Base-by-base conservation (phyloP, 2,113 vertebrate species). In the Chaenocephalus aceratus region DNA sequence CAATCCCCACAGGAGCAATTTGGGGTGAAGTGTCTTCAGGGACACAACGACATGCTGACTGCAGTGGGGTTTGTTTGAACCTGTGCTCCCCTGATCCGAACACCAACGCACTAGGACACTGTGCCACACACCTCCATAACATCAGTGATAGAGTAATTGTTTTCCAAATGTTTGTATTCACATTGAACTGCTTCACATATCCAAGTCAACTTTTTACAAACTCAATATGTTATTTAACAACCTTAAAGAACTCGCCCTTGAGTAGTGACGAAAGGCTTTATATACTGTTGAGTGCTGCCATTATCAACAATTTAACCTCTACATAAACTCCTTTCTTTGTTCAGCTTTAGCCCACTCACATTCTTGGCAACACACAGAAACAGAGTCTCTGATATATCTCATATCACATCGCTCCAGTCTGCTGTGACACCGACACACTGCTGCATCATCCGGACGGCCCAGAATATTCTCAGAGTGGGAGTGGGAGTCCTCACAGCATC, bases 251-350 rank as follows among this genome's bases (percentile, higher is more conserved):
- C 8, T 41, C 13, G 3, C 4, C 58, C 16, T 58, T 34, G 14
- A 52, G 70, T n/a, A 72, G 73, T 54, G 44, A 51, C 26, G 57
- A 80, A 78, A 77, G 79, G 49, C 46, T 79, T 78, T 54, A 81
- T 77, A 57, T 77, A 77, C 77, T 82, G 78, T 41, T 41, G 58
- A 86, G 67, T 72, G 74, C 52, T 79, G 88, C 88, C 89, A 74
- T 91, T 92, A 85, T 91, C 82, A 86, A 85, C 60, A 85, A 82
- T 68, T 75, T 85, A 89, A 87, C 86, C 90, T 79, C 57, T 64
- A 64, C 69, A 36, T 75, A 79, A 87, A 90, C 13, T 48, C 52
- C 49, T 65, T 83, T 83, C 86, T 91, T 88, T 89, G 88, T 91
- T 72, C 74, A 90, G 82, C 18, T 77, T 72, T 52, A 71, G 90